phyloP scores from a whole-genome alignment of 35 echinoderm and acorn worm genomes.

The Antedon bifida region DNA sequence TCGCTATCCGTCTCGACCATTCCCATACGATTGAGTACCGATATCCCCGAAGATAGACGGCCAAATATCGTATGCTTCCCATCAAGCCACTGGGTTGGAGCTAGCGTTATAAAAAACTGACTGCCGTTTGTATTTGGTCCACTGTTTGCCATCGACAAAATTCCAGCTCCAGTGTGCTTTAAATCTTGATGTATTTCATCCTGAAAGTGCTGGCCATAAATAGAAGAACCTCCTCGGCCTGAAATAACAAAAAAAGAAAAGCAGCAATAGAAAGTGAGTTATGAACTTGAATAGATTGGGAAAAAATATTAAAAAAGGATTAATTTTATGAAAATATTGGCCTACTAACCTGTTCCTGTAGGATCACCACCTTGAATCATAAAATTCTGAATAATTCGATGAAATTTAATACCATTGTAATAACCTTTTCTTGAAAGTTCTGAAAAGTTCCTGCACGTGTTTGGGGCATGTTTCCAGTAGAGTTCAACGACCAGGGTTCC shows the following conservation, averaged over 20 bases:
- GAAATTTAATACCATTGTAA: slow-evolving; percentile 91
- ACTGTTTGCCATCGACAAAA: slow-evolving; percentile 96
- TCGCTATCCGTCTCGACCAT: slow-evolving; percentile 72
- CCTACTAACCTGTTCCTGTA: slow-evolving; percentile 70
- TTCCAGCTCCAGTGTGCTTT: slow-evolving; percentile 79
- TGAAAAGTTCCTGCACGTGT: slow-evolving; percentile 85
- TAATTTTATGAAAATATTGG: too few relatives aligned
- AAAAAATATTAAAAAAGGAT: too few relatives aligned
- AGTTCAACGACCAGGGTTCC: slow-evolving; percentile 71
- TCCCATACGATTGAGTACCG: slow-evolving; percentile 67
- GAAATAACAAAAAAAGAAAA: slow-evolving; percentile 3
- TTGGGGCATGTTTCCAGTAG: slow-evolving; percentile 90
- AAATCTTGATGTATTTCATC: slow-evolving; percentile 77
- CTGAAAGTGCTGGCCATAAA: slow-evolving; percentile 70
- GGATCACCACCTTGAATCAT: slow-evolving; percentile 98
- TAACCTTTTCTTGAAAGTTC: slow-evolving; percentile 83
- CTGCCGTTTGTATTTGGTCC: slow-evolving; percentile 93
- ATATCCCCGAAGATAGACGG: slow-evolving; percentile 36
- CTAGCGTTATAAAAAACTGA: slow-evolving; percentile 90
- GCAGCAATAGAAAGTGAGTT: too few relatives aligned
- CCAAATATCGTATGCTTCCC: slow-evolving; percentile 93
- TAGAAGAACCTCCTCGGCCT: slow-evolving; percentile 84
- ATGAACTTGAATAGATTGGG: too few relatives aligned
- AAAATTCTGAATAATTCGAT: slow-evolving; percentile 81
- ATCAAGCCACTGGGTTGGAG: slow-evolving; percentile 66